phyloP scores from a whole-genome alignment of 92 coral and sea anemone genomes.

The Porites lobata region DNA sequence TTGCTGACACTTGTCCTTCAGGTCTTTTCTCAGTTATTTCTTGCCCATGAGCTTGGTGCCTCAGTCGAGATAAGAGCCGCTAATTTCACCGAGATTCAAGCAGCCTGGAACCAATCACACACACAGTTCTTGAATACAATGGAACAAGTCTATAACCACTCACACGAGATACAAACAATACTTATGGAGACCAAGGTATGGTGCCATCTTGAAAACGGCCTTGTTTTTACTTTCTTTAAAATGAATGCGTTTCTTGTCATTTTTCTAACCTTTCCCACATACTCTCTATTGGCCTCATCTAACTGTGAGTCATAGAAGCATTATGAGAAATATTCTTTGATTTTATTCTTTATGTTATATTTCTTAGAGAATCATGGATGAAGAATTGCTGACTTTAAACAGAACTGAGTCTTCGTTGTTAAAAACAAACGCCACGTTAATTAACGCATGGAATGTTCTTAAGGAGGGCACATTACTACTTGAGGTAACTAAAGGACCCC shows the following conservation, averaged over 20 bases:
- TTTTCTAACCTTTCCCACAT: too few relatives aligned
- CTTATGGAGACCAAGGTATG: slow-evolving; percentile 76
- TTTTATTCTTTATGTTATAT: not conserved
- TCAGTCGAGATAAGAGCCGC: slow-evolving; percentile 27
- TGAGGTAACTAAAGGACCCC: slow-evolving; percentile 42
- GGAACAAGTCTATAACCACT: slow-evolving; percentile 50
- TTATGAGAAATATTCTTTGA: not conserved
- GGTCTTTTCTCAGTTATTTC: slow-evolving; percentile 72
- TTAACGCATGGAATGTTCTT: slow-evolving; percentile 49
- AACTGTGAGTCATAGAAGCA: too few relatives aligned
- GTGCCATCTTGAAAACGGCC: not conserved
- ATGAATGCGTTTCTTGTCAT: too few relatives aligned
- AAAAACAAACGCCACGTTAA: slow-evolving; percentile 19
- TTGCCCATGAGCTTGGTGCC: slow-evolving; percentile 59
- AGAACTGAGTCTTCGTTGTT: slow-evolving; percentile 7
- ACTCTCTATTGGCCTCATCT: too few relatives aligned
- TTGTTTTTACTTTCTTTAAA: too few relatives aligned
- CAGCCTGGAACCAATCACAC: slow-evolving; percentile 69
- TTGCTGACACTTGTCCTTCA: slow-evolving; percentile 15
- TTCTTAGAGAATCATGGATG: slow-evolving; percentile 27
- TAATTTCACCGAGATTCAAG: slow-evolving; percentile 62
- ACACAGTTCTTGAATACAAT: slow-evolving; percentile 60
- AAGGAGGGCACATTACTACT: slow-evolving; percentile 43
- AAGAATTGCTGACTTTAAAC: slow-evolving; percentile 31
- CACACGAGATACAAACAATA: slow-evolving; percentile 49